Evolutionary conservation across 2,113 vertebrate species (phyloP).

Genomic region (Paratilapia polleni): DNA sequence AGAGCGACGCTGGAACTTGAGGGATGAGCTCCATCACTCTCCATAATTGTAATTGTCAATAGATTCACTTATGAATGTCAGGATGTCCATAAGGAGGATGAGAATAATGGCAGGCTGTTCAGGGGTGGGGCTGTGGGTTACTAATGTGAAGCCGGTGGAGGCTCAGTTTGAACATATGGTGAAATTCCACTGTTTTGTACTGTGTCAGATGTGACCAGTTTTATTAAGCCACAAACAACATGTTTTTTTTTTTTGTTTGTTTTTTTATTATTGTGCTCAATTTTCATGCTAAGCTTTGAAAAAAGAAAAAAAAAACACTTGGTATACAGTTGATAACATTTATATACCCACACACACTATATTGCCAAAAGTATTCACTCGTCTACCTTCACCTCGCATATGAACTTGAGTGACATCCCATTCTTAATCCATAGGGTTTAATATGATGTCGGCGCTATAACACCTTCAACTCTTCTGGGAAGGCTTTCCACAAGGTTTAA

Average conservation of each 20-base stretch:
- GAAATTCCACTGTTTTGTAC: not conserved
- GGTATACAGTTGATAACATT: not conserved
- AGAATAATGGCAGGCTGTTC: conserved; percentile 58
- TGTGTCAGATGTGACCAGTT: not conserved
- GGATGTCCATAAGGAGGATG: conserved; percentile 41
- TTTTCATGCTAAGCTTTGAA: not conserved
- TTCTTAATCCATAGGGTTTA: too few species aligned
- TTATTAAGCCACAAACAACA: not conserved
- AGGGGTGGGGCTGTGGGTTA: not conserved
- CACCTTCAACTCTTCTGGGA: too few species aligned
- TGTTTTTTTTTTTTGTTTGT: not conserved
- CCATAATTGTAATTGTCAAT: conserved; percentile 76
- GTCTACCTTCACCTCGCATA: too few species aligned
- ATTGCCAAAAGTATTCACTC: too few species aligned
- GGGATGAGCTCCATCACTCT: conserved; percentile 76
- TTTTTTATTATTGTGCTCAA: not conserved
- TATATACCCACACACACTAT: too few species aligned
- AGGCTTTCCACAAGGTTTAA: too few species aligned
- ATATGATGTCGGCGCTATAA: too few species aligned
- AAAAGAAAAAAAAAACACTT: not conserved
- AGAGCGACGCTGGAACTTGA: conserved; percentile 67
- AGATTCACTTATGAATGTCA: conserved; percentile 70
- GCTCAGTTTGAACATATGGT: not conserved
- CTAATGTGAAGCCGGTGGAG: conserved; percentile 27
- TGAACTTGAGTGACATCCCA: too few species aligned